Base-by-base conservation (phyloP, 2,888 invertebrate genomes). In the Drepana falcataria region DNA sequence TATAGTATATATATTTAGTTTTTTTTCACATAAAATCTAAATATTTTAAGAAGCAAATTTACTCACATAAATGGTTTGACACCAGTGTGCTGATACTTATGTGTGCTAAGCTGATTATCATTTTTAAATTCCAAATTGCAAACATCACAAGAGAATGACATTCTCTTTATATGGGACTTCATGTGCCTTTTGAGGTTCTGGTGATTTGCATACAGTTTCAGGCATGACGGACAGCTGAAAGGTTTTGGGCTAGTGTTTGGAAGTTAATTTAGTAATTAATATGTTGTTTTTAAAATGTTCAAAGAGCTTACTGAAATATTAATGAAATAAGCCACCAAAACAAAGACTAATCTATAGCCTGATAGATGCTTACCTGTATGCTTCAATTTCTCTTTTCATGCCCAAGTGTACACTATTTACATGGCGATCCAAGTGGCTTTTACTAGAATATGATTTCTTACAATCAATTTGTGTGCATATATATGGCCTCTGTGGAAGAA, bases 351-450 rank as follows among this genome's bases (percentile, higher is more conserved):
- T 21, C 21, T 21, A 21, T 21, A 21, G 21, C 21, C 21, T 21
- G 21, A 21, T 21, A 1, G 21, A 40, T 47, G 35, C 55, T 59
- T 74, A 88, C 89, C 82, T 85, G 67, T 80, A 81, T 34, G 86
- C 59, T 40, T 51, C 51, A 55, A 81, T 64, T 66, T 78, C 75
- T 47, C 62, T 70, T 58, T 72, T 73, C 48, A 63, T 60, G 53
- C 81, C 77, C 61, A 85, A 83, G 64, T 92, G 93, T 2, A 78
- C 83, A 53, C 75, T 88, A 51, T 88, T 84, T 49, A 88, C 66
- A 64, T 94, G 94, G 0, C 94, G 89, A 69, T 93, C 92, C 53
- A 94, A 78, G 69, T 94, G 94, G 7, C 92, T 92, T 56, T 92
- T 85, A 64, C 89, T 93, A 2, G 92, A 91, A 58, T 94, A 95